Evolutionary conservation across 2,888 invertebrate species (phyloP), one percentile per base, ranked within the genome.

Genomic region (Melanotus villosus): DNA sequence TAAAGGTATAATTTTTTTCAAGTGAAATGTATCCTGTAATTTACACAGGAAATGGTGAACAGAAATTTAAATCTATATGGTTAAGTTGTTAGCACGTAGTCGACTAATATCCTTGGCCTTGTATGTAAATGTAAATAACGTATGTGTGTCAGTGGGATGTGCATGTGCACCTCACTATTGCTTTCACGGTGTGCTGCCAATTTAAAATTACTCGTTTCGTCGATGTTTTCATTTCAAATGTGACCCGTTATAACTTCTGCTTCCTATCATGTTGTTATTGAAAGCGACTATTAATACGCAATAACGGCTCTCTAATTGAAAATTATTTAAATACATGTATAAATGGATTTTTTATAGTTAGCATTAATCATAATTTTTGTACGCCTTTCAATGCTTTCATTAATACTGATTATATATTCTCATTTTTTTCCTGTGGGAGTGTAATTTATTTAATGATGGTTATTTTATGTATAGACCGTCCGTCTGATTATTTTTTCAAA

Each of bases 81-180:
- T 32, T 63, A 67, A 57, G 10, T 63, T 50, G 60, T 69, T 69
- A 56, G 65, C 69, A 69, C 65, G 64, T 65, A 70, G 63, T 70
- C 68, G 65, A 72, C 70, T 66, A 65, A 71, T 65, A 71, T 71
- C 69, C 70, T 69, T 74, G 72, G 71, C 72, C 72, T 73, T 74
- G 72, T 73, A 70, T 70, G 70, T 72, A 65, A 71, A 71, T 73
- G 69, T 71, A 65, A 68, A 65, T 68, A 71, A 54, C 60, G 62
- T 66, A 75, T 68, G 75, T 75, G 66, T 72, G 75, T 75, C 74
- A 74, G 75, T 75, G 71, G 72, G 70, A 68, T 73, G 72, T 65
- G 72, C 73, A 74, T 71, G 70, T 73, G 73, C 70, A 75, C 73
- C 73, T 75, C 73, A 76, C 76, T 76, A 76, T 76, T 76, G 76